These are phyloP conservation scores for Bombyx mandarina DNA, from an alignment of 1,140 invertebrate species.

Conservation along the genomic window DNA sequence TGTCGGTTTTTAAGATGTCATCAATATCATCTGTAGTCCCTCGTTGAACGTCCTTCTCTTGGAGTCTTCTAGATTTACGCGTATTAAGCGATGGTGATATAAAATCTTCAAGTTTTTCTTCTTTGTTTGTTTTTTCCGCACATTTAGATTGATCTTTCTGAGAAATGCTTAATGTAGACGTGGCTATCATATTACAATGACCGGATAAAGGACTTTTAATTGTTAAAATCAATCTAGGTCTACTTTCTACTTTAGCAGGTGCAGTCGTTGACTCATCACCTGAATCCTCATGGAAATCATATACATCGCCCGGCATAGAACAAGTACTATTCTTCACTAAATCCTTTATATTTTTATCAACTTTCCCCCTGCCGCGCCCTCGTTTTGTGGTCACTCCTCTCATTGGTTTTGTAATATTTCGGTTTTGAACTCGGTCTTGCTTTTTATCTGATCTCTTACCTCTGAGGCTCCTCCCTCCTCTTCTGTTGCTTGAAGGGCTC, in stretches of 20 bases:
- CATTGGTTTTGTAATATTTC: conserved; percentile 71
- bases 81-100: conserved; percentile 75
- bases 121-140: conserved; percentile 60
- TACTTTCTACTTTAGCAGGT: conserved; percentile 67
- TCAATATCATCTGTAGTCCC: conserved; percentile 90
- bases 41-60: conserved; percentile 81
- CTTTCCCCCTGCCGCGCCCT: conserved; percentile 68
- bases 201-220: conserved; percentile 79
- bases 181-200: conserved; percentile 41
- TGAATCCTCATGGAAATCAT: conserved; percentile 88
- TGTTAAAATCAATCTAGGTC: conserved; percentile 83
- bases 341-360: conserved; percentile 72
- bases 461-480: conserved; percentile 68
- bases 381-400: conserved; percentile 67
- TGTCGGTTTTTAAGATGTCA: conserved; percentile 81
- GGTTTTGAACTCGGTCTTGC: conserved; percentile 66
- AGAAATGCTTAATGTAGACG: conserved; percentile 48
- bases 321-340: conserved; percentile 53
- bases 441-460: conserved; percentile 68
- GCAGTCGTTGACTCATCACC: conserved; percentile 76
- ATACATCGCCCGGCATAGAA: conserved; percentile 78
- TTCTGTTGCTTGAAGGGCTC: conserved; percentile 33
- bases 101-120: conserved; percentile 76
- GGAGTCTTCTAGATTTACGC: conserved; percentile 83
- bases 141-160: conserved; percentile 45